phyloP scores from a whole-genome alignment of 2,888 invertebrate species.

The Pristionchus fissidentatus region DNA sequence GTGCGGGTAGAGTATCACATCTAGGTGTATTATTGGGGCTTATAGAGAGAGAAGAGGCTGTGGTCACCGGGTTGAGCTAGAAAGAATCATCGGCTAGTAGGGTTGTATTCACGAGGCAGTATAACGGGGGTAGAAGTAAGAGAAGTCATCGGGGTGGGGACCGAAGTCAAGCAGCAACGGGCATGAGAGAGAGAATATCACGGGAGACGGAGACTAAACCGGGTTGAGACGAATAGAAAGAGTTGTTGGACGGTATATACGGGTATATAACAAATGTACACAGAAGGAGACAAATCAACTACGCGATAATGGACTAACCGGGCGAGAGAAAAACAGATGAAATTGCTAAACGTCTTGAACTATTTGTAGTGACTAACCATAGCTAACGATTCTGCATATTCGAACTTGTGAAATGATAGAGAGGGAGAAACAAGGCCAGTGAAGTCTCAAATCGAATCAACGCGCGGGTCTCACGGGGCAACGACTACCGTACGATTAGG shows the following conservation, averaged over 20 bases:
- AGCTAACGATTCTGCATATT: neutral
- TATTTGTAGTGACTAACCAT: neutral
- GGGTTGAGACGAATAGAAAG: conserved; percentile 34
- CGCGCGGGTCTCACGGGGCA: neutral
- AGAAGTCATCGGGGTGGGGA: neutral
- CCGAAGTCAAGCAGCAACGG: neutral
- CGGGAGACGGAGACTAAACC: conserved; percentile 31
- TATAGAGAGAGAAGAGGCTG: neutral
- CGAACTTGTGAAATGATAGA: neutral
- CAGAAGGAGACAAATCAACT: conserved; percentile 17
- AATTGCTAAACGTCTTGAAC: conserved; percentile 16
- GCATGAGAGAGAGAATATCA: neutral
- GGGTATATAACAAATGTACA: conserved; percentile 28
- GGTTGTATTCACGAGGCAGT: neutral
- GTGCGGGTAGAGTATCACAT: conserved; percentile 11
- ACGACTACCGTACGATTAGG: conserved; percentile 39
- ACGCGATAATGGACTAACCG: neutral
- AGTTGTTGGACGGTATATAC: neutral
- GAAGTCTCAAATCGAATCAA: conserved; percentile 30
- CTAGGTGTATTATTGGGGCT: neutral
- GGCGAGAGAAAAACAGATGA: neutral
- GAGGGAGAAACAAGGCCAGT: conserved; percentile 13
- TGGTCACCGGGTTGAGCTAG: conserved; percentile 37
- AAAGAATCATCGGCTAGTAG: neutral
- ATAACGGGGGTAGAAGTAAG: neutral